Percentiles rank a stretch among this genome's conserved stretches.
Evolutionary conservation across 2,797 vertebrate species (phyloP).

Genomic region (Phrynocephalus guinanensis): DNA sequence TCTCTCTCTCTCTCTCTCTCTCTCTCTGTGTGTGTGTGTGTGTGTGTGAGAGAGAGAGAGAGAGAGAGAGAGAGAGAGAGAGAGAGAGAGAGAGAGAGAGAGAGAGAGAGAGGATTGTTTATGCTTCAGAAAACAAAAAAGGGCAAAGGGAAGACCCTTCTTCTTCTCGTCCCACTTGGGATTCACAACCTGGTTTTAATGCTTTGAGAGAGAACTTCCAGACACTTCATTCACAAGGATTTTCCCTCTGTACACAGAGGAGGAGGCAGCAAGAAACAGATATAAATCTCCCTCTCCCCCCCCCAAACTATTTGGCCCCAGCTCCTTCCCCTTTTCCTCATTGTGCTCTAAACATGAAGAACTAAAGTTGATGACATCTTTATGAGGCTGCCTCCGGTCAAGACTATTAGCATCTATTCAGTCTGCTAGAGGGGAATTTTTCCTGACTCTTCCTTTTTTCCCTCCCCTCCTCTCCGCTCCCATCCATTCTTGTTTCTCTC

Average conservation of each 20-base stretch:
- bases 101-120: background rate
- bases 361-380: constrained; percentile 84
- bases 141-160: background rate
- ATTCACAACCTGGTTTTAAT: background rate
- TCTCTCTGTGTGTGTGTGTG: too few relatives aligned
- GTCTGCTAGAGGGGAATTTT: constrained; percentile 73
- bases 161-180: background rate
- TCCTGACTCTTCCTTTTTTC: constrained; percentile 51
- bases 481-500: constrained; percentile 22
- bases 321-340: constrained; percentile 53
- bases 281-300: constrained; percentile 70
- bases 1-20: too few relatives aligned
- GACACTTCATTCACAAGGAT: constrained; percentile 72
- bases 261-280: constrained; percentile 70
- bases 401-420: constrained; percentile 85
- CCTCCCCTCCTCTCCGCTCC: constrained; percentile 12
- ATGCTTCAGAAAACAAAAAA: background rate
- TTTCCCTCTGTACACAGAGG: constrained; percentile 40
- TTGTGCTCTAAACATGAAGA: constrained; percentile 58
- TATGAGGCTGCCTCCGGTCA: constrained; percentile 81
- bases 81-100: background rate
- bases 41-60: background rate
- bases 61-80: background rate
- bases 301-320: constrained; percentile 17
- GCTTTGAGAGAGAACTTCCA: constrained; percentile 48